Percentiles rank a stretch among this genome's conserved stretches.
These are phyloP conservation scores for Pangasius macronema DNA, from an alignment of 2,797 vertebrate species.

Conservation along the genomic window DNA sequence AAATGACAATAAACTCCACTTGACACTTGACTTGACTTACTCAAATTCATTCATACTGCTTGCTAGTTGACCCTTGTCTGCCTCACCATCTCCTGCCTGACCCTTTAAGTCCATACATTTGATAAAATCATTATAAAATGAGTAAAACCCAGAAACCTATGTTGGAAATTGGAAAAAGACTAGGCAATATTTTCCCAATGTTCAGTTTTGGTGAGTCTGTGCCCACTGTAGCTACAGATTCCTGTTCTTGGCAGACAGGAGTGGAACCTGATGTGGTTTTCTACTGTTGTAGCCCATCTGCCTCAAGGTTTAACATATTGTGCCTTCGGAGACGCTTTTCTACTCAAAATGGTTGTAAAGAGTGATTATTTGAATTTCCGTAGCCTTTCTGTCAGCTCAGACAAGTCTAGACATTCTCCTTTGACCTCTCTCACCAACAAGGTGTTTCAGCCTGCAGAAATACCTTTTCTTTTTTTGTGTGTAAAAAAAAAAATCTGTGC, in stretches of 20 bases:
- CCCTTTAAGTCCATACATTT: background rate
- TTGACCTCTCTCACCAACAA: background rate
- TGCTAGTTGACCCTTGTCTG: background rate
- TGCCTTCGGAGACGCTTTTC: background rate
- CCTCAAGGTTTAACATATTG: background rate
- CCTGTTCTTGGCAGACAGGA: background rate
- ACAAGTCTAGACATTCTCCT: background rate
- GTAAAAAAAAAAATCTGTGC: too few relatives aligned
- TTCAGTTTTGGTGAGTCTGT: background rate
- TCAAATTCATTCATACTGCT: background rate
- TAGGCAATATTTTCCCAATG: background rate
- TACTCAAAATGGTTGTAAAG: background rate
- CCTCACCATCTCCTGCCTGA: background rate
- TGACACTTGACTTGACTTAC: too few relatives aligned
- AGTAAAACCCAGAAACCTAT: background rate
- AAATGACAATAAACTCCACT: too few relatives aligned
- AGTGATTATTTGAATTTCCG: background rate
- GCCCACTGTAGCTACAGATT: background rate
- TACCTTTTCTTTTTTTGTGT: too few relatives aligned
- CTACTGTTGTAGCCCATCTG: background rate
- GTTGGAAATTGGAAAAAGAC: background rate
- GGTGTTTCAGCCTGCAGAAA: background rate
- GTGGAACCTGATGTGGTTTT: background rate
- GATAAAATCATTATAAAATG: constrained; percentile 2
- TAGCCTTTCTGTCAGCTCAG: background rate